Conservation (phyloP, 2,888 invertebrate genomes). For the Plagiodera versicolora region DNA sequence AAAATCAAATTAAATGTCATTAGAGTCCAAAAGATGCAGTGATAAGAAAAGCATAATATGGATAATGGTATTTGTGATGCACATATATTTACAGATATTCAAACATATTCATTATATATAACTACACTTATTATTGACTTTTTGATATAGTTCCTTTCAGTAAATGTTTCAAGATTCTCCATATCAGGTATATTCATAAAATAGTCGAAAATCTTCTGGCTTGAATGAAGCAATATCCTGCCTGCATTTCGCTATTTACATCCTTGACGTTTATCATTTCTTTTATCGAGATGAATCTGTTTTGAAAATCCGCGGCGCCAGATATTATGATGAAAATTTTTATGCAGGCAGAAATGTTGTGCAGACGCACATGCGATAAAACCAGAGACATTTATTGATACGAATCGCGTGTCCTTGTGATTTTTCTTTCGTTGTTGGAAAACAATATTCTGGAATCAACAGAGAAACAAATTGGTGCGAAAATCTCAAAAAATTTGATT, state of each 20-base stretch:
- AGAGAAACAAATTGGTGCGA: too few relatives aligned
- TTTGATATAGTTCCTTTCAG: not conserved
- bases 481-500: too few relatives aligned
- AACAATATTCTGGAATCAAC: too few relatives aligned
- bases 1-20: conserved; percentile 2
- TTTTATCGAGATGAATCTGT: not conserved
- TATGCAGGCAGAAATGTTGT: not conserved
- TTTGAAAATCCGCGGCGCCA: not conserved
- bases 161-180: too few relatives aligned
- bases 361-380: not conserved
- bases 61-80: not conserved
- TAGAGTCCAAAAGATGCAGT: conserved; percentile 1
- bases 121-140: not conserved
- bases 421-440: too few relatives aligned
- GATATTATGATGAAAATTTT: not conserved
- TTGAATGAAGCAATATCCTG: not conserved
- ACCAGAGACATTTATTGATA: not conserved
- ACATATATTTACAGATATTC: not conserved
- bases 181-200: too few relatives aligned
- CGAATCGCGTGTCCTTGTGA: too few relatives aligned
- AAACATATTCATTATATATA: not conserved
- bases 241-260: not conserved
- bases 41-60: not conserved
- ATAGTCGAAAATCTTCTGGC: too few relatives aligned
- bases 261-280: not conserved